These are phyloP conservation scores for Macrotis lagotis DNA, from an alignment of 2,113 vertebrate genomes.

Conservation along the genomic window DNA sequence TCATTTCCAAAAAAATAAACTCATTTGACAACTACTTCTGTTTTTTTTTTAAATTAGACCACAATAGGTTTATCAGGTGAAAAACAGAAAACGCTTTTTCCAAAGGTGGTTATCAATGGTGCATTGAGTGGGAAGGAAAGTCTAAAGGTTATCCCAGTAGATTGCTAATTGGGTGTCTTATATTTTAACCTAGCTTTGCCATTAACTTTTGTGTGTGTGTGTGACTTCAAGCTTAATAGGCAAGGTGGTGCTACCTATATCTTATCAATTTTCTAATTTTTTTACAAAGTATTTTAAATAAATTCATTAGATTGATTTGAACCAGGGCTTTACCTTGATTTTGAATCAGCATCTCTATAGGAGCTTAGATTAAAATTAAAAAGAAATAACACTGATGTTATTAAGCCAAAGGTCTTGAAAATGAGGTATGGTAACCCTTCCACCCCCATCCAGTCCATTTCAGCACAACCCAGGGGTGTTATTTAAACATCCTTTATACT, in stretches of 20 bases:
- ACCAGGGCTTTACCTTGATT: conserved; percentile 3
- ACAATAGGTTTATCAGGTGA: conserved; percentile 15
- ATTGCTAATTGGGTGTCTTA: conserved; percentile 24
- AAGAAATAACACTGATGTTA: neutral
- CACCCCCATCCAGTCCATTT: conserved; percentile 7
- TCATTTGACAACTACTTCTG: conserved; percentile 36
- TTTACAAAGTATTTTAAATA: conserved; percentile 30
- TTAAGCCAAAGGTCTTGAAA: conserved; percentile 24
- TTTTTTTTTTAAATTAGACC: neutral
- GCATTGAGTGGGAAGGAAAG: conserved; percentile 5
- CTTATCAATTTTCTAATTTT: conserved; percentile 18
- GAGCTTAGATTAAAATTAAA: neutral
- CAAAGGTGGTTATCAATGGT: conserved; percentile 37
- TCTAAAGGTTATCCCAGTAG: conserved; percentile 8
- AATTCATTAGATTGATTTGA: conserved; percentile 40
- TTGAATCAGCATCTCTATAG: neutral
- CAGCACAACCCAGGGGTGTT: neutral
- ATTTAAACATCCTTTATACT: conserved; percentile 40
- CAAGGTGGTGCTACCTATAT: conserved; percentile 2
- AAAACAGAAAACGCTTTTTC: conserved; percentile 17
- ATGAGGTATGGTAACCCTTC: neutral
- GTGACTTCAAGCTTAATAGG: conserved; percentile 21
- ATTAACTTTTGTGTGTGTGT: neutral
- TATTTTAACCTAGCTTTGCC: conserved; percentile 29
- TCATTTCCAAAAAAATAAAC: conserved; percentile 10